These are phyloP conservation scores for Siniperca chuatsi DNA, from an alignment of 2,113 vertebrate species.

Conservation along the genomic window DNA sequence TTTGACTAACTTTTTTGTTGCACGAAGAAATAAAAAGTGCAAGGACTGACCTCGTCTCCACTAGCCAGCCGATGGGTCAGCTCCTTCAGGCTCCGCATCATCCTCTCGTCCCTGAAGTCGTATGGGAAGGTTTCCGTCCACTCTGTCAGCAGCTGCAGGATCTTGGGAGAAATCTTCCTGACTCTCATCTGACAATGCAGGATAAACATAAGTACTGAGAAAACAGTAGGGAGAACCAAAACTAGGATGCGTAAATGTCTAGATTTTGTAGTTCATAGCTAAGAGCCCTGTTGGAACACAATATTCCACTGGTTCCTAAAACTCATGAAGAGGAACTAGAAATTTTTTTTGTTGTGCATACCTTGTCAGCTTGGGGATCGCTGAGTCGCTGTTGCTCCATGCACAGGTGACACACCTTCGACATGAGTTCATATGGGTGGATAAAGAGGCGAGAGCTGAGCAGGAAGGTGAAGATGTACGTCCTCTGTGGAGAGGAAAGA, in stretches of 20 bases:
- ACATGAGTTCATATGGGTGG: conserved; percentile 92
- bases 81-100: conserved; percentile 94
- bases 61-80: conserved; percentile 88
- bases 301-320: too few relatives aligned
- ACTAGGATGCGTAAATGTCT: not conserved
- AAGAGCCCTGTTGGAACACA: not conserved
- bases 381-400: conserved; percentile 88
- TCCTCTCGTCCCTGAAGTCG: conserved; percentile 94
- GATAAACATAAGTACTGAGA: not conserved
- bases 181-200: conserved; percentile 81
- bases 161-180: conserved; percentile 91
- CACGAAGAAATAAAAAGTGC: not conserved
- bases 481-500: conserved; percentile 85
- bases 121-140: conserved; percentile 96
- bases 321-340: accelerated
- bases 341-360: conserved; percentile 54
- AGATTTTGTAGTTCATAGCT: not conserved
- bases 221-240: not conserved
- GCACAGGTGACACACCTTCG: conserved; percentile 92
- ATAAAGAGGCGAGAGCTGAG: conserved; percentile 95
- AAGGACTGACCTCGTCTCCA: conserved; percentile 89
- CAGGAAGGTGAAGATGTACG: conserved; percentile 95
- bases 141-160: conserved; percentile 92
- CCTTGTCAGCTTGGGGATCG: conserved; percentile 90
- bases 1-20: not conserved